These are phyloP conservation scores for Eidolon helvum DNA, from an alignment of 2,113 vertebrate genomes.

Conservation along the genomic window DNA sequence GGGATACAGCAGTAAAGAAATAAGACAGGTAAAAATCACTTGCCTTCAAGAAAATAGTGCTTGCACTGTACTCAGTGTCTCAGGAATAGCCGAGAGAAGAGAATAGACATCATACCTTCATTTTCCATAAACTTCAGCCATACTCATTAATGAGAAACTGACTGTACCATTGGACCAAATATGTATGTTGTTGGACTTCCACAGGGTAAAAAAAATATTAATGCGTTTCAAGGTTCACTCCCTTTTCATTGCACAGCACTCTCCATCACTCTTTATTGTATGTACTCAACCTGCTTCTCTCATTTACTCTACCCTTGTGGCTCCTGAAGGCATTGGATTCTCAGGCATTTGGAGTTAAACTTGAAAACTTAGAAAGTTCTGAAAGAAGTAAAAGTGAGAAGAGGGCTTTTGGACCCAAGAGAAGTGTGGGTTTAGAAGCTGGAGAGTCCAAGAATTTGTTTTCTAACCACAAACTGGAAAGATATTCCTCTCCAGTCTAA, in stretches of 20 bases:
- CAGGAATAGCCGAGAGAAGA: neutral
- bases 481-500: neutral
- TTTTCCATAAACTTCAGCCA: conserved; percentile 7
- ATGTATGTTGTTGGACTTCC: neutral
- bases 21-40: neutral
- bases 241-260: neutral
- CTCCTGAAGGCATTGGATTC: neutral
- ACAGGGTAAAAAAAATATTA: neutral
- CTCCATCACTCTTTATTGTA: neutral
- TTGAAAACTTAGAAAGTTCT: neutral
- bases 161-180: neutral
- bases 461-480: neutral
- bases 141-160: neutral
- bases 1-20: neutral
- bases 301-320: neutral
- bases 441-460: neutral
- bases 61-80: neutral
- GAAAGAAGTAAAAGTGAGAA: neutral
- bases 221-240: neutral
- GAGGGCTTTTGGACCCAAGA: neutral
- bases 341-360: neutral
- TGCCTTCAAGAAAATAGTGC: neutral
- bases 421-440: neutral
- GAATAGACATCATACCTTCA: neutral
- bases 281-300: neutral